Evolutionary conservation across 1,140 invertebrate genomes (phyloP), one percentile per base, ranked within the genome.

Genomic region (Macrobrachium rosenbergii): DNA sequence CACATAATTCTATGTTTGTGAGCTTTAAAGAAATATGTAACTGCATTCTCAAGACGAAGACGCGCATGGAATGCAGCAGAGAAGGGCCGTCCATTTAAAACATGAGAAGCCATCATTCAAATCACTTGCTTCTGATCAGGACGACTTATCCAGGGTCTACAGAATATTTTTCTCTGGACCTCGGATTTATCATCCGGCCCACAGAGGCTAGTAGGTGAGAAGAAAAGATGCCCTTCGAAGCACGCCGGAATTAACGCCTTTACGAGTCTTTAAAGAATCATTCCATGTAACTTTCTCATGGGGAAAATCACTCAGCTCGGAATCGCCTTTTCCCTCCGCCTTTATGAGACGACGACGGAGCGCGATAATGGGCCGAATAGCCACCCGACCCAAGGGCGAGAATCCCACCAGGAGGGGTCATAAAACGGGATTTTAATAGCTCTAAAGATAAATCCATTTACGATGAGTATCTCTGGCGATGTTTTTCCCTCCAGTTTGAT

Each of bases 371-470:
- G 64, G 10, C n/a, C 67, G 45, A 60, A 52, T 43, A 23, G 17
- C 21, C 63, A 69, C 63, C 63, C 19, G 10, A 16, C 37, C 64
- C 52, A 69, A 82, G 80, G 81, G 37, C 52, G 81, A 82, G 45
- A 82, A 59, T 82, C 81, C 64, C 69, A 21, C 60, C 5, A 52
- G 16, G 12, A n/a, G 5, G 16, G 67, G 45, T 58, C 64, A 37
- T 73, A 82, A 82, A 82, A 72, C 81, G n/a, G 64, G 43, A 82
- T 59, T 73, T 82, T 82, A 82, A 82, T 82, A 82, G 81, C 67
- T n/a, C 69, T 59, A 82, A 82, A 73, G 73, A 73, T 82, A 82
- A 82, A 82, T 82, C 81, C 67, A 58, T 82, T 82, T 82, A 82
- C 81, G 81, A 82, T 58, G 45, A 82, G 81, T 45, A 82, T 73